Conservation (phyloP, 2,113 vertebrate genomes). For the Falco punctatus region DNA sequence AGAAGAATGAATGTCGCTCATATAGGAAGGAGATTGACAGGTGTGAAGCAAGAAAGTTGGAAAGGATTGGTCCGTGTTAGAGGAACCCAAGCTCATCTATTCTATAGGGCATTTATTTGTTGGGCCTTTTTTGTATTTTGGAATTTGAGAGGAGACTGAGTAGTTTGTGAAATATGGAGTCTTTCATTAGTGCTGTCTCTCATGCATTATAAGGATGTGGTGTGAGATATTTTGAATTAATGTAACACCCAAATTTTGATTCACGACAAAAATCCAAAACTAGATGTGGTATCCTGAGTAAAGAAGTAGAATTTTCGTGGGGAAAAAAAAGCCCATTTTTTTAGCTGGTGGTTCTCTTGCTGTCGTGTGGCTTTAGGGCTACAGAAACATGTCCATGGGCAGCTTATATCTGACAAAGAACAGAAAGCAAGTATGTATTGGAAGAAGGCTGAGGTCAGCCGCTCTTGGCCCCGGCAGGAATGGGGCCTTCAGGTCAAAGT, state of each 20-base stretch:
- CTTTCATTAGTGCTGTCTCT: background rate
- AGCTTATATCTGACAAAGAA: background rate
- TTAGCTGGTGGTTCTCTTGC: background rate
- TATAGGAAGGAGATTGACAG: background rate
- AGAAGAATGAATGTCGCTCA: background rate
- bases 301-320: background rate
- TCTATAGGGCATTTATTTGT: background rate
- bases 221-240: background rate
- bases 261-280: background rate
- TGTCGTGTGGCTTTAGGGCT: background rate
- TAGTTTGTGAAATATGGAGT: background rate
- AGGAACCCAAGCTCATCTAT: background rate
- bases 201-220: background rate
- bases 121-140: background rate
- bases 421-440: background rate
- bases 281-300: background rate
- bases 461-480: background rate
- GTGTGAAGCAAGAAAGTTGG: background rate
- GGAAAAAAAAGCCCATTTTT: background rate
- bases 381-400: background rate
- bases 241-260: background rate
- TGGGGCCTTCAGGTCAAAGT: background rate
- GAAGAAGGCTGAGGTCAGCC: background rate
- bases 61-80: background rate
- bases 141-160: background rate